Conservation (phyloP, 2,797 vertebrate genomes). For the Cryptoblepharus egeriae region DNA sequence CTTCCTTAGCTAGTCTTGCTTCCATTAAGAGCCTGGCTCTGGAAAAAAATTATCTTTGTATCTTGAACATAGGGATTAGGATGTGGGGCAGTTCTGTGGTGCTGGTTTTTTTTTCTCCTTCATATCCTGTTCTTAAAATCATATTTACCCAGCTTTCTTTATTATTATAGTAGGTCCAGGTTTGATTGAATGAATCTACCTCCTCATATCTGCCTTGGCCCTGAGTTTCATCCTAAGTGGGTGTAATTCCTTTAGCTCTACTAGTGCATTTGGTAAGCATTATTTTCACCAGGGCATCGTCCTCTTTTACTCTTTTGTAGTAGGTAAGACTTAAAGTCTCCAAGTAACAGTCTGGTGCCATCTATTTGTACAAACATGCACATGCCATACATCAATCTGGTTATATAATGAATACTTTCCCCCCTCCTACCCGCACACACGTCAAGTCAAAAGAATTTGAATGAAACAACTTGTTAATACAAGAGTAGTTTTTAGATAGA, state of each 20-base stretch:
- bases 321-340: background rate
- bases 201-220: background rate
- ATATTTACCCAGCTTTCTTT: background rate
- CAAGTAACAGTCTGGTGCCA: background rate
- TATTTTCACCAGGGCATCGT: conserved; percentile 10
- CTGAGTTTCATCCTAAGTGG: conserved; percentile 4
- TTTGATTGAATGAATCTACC: background rate
- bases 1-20: background rate
- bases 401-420: background rate
- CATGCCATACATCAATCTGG: conserved; percentile 3
- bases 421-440: background rate
- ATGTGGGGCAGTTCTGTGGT: too few species aligned
- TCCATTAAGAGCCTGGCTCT: background rate
- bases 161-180: background rate
- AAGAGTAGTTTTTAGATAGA: background rate
- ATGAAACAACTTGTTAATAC: too few species aligned
- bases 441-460: background rate
- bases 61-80: background rate
- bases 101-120: too few species aligned
- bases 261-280: background rate
- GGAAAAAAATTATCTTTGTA: background rate
- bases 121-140: background rate
- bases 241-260: conserved; percentile 39
- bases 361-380: background rate
- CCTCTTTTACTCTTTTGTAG: conserved; percentile 40